Evolutionary conservation across 2,113 vertebrate species (phyloP).

Genomic region (Procavia capensis): DNA sequence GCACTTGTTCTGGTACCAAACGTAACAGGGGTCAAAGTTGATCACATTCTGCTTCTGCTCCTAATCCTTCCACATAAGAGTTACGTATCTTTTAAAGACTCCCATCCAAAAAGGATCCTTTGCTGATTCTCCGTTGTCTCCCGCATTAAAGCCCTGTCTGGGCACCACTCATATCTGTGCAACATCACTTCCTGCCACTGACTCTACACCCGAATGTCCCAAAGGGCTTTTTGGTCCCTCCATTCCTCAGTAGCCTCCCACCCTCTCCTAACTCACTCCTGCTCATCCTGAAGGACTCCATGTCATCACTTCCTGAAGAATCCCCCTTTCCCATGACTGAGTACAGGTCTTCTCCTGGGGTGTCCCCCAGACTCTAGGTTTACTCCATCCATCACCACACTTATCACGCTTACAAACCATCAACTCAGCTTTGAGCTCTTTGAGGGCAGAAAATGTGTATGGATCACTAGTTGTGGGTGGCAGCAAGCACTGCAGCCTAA

Average conservation of each 20-base stretch:
- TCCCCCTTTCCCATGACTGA: rapidly evolving
- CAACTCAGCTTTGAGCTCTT: neutral
- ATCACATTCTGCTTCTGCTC: neutral
- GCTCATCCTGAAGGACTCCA: neutral
- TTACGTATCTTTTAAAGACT: neutral
- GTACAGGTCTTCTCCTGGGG: neutral
- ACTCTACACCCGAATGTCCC: too few species aligned
- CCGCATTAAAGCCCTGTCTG: neutral
- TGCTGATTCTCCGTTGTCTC: neutral
- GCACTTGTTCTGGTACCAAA: neutral
- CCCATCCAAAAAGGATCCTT: neutral
- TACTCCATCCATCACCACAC: neutral
- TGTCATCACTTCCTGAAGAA: neutral
- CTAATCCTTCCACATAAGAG: neutral
- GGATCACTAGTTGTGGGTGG: rapidly evolving
- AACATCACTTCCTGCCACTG: neutral
- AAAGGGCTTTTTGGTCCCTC: neutral
- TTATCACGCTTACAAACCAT: neutral
- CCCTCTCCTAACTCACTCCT: neutral
- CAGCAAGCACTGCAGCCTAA: neutral
- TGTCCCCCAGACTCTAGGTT: neutral
- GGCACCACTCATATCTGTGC: rapidly evolving
- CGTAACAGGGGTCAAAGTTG: neutral
- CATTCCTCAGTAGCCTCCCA: rapidly evolving
- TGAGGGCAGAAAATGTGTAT: neutral